Base-by-base conservation (phyloP, 2,888 invertebrate genomes). In the Sesia bembeciformis region DNA sequence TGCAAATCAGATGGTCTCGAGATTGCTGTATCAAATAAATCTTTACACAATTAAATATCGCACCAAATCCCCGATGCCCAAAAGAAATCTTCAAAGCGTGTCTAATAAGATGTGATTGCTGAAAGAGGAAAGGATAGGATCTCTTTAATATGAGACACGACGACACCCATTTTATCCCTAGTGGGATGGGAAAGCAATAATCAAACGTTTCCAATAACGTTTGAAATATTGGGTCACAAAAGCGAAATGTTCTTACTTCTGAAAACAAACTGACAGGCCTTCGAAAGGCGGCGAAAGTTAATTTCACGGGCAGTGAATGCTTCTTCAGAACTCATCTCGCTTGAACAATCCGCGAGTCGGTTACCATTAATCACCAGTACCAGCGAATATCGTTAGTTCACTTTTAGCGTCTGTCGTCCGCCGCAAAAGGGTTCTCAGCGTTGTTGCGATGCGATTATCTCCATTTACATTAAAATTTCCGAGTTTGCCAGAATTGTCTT, bases 301-400 rank as follows among this genome's bases (percentile, higher is more conserved):
- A 87, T 87, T 87, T 87, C 85, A 87, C 87, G 85, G 85, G 70
- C 76, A 77, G 78, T 83, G 85, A 81, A 79, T 82, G 78, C 83
- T 81, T 76, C 82, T 81, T 81, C 78, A 74, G 80, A 81, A 80
- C 78, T 82, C 84, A 82, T 84, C 81, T 70, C 79, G 84, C 78
- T 78, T 69, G 84, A 85, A 81, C 82, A 85, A 81, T 81, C 79
- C 80, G 70, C 71, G 76, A 80, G 74, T 76, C 70, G 65, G 69
- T 72, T 69, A 64, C 78, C 81, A 86, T 86, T 85, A 86, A 84
- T 86, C 86, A 85, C 79, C 60, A 39, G 50, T 50, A 50, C 39
- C 50, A 50, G 50, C 23, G 46, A 50, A 50, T 50, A 50, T 50
- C 50, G 39, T 50, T 50, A 50, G 50, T 53, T 53, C 53, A 5